phyloP scores from a whole-genome alignment of 2,888 invertebrate genomes.

The Phaedon cochleariae region DNA sequence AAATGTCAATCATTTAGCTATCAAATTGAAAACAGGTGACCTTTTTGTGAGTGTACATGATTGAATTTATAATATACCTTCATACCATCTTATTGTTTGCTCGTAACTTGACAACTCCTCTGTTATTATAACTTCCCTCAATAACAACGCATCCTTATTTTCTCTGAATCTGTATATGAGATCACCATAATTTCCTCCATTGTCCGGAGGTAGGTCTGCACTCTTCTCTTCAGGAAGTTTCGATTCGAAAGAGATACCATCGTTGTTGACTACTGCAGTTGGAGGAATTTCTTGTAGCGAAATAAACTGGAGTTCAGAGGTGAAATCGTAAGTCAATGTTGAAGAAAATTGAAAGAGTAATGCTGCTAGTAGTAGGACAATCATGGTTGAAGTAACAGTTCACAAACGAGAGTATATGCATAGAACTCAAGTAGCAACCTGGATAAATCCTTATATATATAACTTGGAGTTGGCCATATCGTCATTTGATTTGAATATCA shows the following conservation, averaged over 20 bases:
- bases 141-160: conserved; percentile 41
- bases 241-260: conserved; percentile 23
- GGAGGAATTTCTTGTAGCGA: neutral
- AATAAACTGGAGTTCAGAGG: neutral
- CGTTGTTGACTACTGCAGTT: neutral
- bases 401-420: no score
- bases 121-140: conserved; percentile 43
- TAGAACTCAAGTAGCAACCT: no score
- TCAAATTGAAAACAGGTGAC: no score
- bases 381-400: neutral
- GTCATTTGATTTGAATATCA: neutral
- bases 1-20: no score
- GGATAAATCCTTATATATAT: no score
- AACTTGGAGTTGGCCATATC: neutral
- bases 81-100: conserved; percentile 47
- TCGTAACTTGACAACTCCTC: conserved; percentile 40
- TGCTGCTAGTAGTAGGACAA: neutral
- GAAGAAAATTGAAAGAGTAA: neutral
- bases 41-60: no score
- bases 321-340: conserved; percentile 1
- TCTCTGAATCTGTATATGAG: conserved; percentile 43
- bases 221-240: conserved; percentile 29
- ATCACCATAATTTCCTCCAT: conserved; percentile 47
- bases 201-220: conserved; percentile 33
- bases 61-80: no score